Percentiles rank a stretch among this genome's conserved stretches.
Evolutionary conservation across 2,797 vertebrate genomes (phyloP).

Genomic region (Uromys caudimaculatus): DNA sequence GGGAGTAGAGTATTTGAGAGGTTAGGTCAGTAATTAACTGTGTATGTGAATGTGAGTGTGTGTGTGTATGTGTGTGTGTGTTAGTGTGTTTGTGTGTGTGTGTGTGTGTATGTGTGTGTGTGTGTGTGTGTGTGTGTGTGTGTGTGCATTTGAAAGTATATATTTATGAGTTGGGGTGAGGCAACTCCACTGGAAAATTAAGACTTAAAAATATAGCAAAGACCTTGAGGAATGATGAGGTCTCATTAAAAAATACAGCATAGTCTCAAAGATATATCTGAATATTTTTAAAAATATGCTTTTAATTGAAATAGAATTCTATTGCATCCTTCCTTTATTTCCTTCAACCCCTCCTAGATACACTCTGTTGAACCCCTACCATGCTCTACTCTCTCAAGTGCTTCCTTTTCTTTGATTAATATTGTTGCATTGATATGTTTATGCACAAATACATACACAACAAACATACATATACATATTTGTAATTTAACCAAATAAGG

Average conservation of each 20-base stretch:
- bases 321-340: neutral
- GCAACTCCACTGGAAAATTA: neutral
- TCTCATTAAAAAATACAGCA: neutral
- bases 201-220: conserved; percentile 28
- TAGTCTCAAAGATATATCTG: conserved; percentile 20
- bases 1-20: neutral
- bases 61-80: neutral
- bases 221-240: neutral
- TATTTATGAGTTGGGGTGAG: neutral
- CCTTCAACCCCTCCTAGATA: neutral
- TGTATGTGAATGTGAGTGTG: neutral
- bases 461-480: neutral
- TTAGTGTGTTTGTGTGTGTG: too few relatives aligned
- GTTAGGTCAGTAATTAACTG: neutral
- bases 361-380: neutral
- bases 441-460: neutral
- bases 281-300: neutral
- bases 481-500: neutral
- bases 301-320: neutral
- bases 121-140: neutral
- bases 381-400: neutral
- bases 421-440: neutral
- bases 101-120: neutral
- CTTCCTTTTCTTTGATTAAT: neutral
- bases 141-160: neutral